phyloP scores from a whole-genome alignment of 2,113 vertebrate species.

The Pelecanoides urinatrix region DNA sequence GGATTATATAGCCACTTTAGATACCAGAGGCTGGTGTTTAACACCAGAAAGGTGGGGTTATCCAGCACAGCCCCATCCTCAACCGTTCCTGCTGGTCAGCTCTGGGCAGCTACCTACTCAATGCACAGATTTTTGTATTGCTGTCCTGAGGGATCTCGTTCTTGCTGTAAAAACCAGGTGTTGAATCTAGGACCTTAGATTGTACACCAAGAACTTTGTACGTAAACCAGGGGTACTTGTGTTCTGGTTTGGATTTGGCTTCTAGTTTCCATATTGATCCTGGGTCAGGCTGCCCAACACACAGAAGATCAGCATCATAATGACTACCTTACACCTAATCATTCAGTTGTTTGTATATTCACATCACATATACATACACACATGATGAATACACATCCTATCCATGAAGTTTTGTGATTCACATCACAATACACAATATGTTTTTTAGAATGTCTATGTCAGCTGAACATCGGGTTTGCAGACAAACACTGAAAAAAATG shows the following conservation, averaged over 20 bases:
- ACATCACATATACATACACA: fast-evolving
- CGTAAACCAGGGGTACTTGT: not conserved
- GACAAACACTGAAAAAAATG: not conserved
- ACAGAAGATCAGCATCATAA: fast-evolving
- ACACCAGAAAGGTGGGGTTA: not conserved
- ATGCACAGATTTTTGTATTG: not conserved
- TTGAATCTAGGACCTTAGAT: not conserved
- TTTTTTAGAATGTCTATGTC: not conserved
- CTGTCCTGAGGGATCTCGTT: fast-evolving
- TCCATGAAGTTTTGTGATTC: not conserved
- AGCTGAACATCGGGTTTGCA: not conserved
- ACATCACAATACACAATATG: not conserved
- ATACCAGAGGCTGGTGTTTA: not conserved
- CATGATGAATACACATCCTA: not conserved
- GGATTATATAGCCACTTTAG: not conserved
- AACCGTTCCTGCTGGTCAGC: not conserved
- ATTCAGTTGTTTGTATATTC: not conserved
- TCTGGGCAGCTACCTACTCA: not conserved
- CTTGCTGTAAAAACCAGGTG: not conserved
- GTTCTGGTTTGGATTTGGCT: not conserved
- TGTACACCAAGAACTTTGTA: not conserved
- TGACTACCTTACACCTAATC: not conserved
- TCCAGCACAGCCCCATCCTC: not conserved
- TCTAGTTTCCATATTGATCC: not conserved
- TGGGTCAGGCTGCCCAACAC: not conserved